Base-by-base conservation (phyloP, 2,113 vertebrate species). In the Setophaga petechia region DNA sequence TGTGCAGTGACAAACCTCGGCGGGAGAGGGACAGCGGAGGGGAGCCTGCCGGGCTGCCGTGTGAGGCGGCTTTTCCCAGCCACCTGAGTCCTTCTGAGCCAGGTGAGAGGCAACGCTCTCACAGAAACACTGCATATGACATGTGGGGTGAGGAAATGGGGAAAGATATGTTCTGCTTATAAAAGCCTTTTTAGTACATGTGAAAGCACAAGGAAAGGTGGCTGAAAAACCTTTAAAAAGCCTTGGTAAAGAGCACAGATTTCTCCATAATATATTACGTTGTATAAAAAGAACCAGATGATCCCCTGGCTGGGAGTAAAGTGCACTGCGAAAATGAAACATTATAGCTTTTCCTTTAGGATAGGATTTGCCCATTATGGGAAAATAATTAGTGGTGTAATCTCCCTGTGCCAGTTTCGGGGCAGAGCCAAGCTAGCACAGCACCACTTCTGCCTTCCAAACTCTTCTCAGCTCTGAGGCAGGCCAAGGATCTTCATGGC, bases 101-200 rank as follows among this genome's bases (percentile, higher is more conserved):
- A 41, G 63, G 15, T 63, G 28, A 3, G 51, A 30, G 41, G 74
- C 63, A 31, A 17, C 7, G 11, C 13, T 2, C 33, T 31, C 41
- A 3, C 30, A 15, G 77, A 30, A 46, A 17, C 15, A 0, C 51
- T 20, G 67, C 1, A 0, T 6, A 1, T 3, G 9, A 39, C 6
- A 17, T 15, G 8, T 6, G 43, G 10, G n/a, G 25, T 1, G 11
- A 13, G 31, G 58, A 23, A 52, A 17, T 6, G 1, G 33, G 46
- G 47, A 43, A 65, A 61, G 74, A 37, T 17, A 16, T 5, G n/a
- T 44, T 55, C 57, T n/a, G 65, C 47, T 44, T 58, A 2, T 1
- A 24, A 35, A 52, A 69, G 19, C 51, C 22, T 71, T 55, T 63
- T 24, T 37, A 21, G 11, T 46, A 9, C 9, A 3, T 2, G 68